phyloP scores from a whole-genome alignment of 2,113 vertebrate species.

The Coracopsis vasa region DNA sequence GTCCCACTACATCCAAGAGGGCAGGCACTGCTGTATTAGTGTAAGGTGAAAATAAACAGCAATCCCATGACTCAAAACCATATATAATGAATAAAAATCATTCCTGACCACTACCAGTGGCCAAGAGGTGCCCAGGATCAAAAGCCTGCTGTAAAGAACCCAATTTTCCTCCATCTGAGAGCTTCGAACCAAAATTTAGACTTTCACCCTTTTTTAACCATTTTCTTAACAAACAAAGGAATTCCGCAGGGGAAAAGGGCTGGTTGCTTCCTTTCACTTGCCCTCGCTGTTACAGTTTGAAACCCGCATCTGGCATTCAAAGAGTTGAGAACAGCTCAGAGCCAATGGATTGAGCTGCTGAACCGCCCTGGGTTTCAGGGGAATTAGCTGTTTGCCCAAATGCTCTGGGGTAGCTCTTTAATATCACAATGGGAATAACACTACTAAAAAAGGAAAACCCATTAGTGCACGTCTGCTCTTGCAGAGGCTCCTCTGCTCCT shows the following conservation, averaged over 20 bases:
- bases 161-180: background rate
- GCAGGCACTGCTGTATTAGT: background rate
- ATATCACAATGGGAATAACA: slow-evolving; percentile 28
- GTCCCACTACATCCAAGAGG: accelerated
- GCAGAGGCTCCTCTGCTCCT: background rate
- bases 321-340: background rate
- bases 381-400: slow-evolving; percentile 42
- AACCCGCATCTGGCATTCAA: background rate
- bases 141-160: background rate
- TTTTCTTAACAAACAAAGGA: background rate
- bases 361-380: background rate
- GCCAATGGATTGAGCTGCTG: background rate
- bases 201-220: background rate
- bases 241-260: background rate
- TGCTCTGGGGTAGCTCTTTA: slow-evolving; percentile 48
- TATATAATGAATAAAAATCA: background rate
- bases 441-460: slow-evolving; percentile 57
- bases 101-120: background rate
- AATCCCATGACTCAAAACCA: background rate
- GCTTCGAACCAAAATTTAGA: background rate
- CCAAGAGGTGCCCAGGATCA: background rate
- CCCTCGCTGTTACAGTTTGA: background rate
- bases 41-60: background rate
- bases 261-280: background rate
- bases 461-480: slow-evolving; percentile 58